These are phyloP conservation scores for Tillus elongatus DNA, from an alignment of 2,888 invertebrate species.

Conservation along the genomic window DNA sequence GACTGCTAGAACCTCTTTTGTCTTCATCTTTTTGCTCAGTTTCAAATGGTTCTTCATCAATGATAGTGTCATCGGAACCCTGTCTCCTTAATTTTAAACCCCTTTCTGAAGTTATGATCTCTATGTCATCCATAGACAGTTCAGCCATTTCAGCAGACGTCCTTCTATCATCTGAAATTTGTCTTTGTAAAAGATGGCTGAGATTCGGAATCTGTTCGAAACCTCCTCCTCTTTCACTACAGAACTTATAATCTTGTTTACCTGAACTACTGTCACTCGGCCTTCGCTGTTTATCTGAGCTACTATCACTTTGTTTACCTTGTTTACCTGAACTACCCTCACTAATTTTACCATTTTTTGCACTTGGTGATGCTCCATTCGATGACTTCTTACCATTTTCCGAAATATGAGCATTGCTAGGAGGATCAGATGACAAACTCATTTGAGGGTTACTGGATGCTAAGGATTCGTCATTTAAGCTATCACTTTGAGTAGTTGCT, in stretches of 20 bases:
- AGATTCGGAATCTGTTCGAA: slow-evolving; percentile 34
- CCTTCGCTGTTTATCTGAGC: slow-evolving; percentile 17
- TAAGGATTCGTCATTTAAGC: slow-evolving; percentile 74
- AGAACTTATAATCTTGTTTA: too few species aligned
- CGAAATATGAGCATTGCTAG: slow-evolving; percentile 61
- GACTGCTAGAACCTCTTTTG: slow-evolving; percentile 46
- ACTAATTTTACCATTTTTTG: slow-evolving; percentile 23
- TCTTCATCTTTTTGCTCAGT: slow-evolving; percentile 26
- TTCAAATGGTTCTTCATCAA: slow-evolving; percentile 40
- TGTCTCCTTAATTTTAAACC: slow-evolving; percentile 38
- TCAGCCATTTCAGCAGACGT: slow-evolving; percentile 81
- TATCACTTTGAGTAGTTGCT: slow-evolving; percentile 74
- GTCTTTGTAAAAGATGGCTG: slow-evolving; percentile 38
- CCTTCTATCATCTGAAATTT: slow-evolving; percentile 71
- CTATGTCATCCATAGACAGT: slow-evolving; percentile 61
- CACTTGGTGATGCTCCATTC: slow-evolving; percentile 21
- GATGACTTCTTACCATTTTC: slow-evolving; percentile 37
- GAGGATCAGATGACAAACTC: slow-evolving; percentile 76
- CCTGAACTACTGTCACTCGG: slow-evolving; percentile 12
- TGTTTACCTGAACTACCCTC: slow-evolving; percentile 16
- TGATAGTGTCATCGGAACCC: slow-evolving; percentile 42
- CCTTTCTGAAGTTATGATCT: slow-evolving; percentile 41
- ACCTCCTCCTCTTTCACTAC: too few species aligned
- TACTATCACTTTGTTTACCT: slow-evolving; percentile 17
- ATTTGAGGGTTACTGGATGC: slow-evolving; percentile 79